Conservation (phyloP, 1,140 invertebrate species). For the Drosophila auraria region DNA sequence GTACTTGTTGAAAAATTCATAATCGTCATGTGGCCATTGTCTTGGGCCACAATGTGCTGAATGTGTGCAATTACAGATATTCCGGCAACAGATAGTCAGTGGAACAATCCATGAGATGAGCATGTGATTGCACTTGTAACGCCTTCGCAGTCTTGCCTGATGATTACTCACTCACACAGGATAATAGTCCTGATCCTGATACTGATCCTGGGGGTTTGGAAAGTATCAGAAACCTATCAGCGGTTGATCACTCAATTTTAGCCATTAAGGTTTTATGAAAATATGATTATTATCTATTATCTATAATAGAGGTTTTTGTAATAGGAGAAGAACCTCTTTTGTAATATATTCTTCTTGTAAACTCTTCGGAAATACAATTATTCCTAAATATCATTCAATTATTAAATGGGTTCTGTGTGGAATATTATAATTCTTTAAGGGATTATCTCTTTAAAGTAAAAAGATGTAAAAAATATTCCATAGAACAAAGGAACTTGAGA, state of each 20-base stretch:
- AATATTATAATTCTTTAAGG: neutral
- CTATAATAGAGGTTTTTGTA: conserved; percentile 2
- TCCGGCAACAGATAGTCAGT: conserved; percentile 39
- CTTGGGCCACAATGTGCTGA: conserved; percentile 36
- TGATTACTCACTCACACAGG: conserved; percentile 16
- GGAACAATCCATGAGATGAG: conserved; percentile 39
- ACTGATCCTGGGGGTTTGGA: neutral
- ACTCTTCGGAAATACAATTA: neutral
- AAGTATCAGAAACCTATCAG: neutral
- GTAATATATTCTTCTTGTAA: neutral
- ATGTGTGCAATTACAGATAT: conserved; percentile 52
- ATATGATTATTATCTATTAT: conserved; percentile 6
- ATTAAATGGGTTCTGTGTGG: neutral
- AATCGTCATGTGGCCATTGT: conserved; percentile 44
- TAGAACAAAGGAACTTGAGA: neutral
- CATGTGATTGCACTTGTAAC: conserved; percentile 53
- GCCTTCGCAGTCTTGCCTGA: conserved; percentile 10
- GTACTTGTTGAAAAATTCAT: conserved; percentile 59
- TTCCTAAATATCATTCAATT: conserved; percentile 12
- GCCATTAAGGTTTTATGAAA: neutral
- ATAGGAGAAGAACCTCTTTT: conserved; percentile 9
- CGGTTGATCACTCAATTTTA: conserved; percentile 33
- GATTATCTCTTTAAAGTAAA: neutral
- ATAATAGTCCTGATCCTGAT: conserved; percentile 2
- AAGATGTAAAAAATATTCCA: neutral